phyloP scores from a whole-genome alignment of 2,888 invertebrate genomes.

The Melikaiella ostensackeni region DNA sequence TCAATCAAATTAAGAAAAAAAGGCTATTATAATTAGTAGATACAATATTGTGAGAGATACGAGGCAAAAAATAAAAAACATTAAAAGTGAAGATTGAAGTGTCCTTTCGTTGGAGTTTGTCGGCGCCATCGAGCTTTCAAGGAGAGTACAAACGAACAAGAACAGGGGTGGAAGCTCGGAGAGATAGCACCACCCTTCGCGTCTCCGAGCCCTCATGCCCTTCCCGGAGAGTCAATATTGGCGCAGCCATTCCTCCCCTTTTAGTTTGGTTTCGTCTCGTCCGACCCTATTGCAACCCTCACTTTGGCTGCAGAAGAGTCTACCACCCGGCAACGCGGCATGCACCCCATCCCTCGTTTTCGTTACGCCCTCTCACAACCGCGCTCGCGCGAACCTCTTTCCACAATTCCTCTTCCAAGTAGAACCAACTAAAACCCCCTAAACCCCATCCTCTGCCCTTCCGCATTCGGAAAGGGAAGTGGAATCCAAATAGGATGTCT shows the following conservation, averaged over 20 bases:
- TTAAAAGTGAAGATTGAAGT: conserved; percentile 11
- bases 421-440: conserved; percentile 44
- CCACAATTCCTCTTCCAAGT: conserved; percentile 34
- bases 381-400: conserved; percentile 43
- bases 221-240: conserved; percentile 75
- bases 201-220: conserved; percentile 62
- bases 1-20: no score
- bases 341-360: conserved; percentile 56
- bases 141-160: conserved; percentile 44
- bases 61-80: neutral
- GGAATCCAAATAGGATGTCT: neutral
- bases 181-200: conserved; percentile 65
- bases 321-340: conserved; percentile 55
- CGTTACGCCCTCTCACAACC: conserved; percentile 54
- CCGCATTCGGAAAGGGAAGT: conserved; percentile 33
- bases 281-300: conserved; percentile 59
- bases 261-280: conserved; percentile 37
- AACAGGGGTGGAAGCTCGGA: conserved; percentile 41
- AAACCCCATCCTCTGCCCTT: conserved; percentile 52
- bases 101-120: conserved; percentile 17
- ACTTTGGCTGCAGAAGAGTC: conserved; percentile 43
- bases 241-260: conserved; percentile 66
- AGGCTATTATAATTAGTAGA: neutral
- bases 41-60: neutral
- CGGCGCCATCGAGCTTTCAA: conserved; percentile 53